A percentile compares a stretch with the other conserved stretches of the same genome.
Evolutionary conservation across 2,888 invertebrate genomes (phyloP).

Genomic region (Philhelius pedissequus): DNA sequence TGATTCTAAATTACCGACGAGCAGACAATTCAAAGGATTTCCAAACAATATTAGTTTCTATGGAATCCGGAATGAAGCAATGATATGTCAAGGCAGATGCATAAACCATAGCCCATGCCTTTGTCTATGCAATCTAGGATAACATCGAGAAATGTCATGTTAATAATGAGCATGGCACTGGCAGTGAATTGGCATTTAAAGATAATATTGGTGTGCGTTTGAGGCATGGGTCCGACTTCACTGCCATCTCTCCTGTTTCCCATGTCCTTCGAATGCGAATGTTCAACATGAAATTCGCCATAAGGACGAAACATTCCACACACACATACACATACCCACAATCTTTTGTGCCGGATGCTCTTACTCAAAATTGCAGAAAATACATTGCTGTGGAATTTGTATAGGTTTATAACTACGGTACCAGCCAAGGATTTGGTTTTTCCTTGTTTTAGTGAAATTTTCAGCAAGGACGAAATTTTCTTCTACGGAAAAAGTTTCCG

Average conservation of each 20-base stretch:
- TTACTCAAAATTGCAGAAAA: background rate
- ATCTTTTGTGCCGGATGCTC: background rate
- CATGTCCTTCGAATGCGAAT: background rate
- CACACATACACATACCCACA: no score
- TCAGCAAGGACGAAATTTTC: background rate
- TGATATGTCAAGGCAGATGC: background rate
- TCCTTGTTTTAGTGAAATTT: background rate
- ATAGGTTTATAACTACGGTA: background rate
- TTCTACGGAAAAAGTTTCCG: background rate
- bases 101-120: background rate
- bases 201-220: slow-evolving; percentile 9
- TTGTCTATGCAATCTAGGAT: background rate
- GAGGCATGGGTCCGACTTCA: background rate
- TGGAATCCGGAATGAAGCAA: background rate
- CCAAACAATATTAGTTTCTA: background rate
- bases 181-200: background rate
- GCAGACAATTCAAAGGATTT: background rate
- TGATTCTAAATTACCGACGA: background rate
- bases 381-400: background rate
- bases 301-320: background rate
- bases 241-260: background rate
- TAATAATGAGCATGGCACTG: background rate
- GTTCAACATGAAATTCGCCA: background rate
- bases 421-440: background rate
- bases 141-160: background rate